These are phyloP conservation scores for Ostrea denselamellosa DNA, from an alignment of 1,140 invertebrate genomes.

Conservation along the genomic window DNA sequence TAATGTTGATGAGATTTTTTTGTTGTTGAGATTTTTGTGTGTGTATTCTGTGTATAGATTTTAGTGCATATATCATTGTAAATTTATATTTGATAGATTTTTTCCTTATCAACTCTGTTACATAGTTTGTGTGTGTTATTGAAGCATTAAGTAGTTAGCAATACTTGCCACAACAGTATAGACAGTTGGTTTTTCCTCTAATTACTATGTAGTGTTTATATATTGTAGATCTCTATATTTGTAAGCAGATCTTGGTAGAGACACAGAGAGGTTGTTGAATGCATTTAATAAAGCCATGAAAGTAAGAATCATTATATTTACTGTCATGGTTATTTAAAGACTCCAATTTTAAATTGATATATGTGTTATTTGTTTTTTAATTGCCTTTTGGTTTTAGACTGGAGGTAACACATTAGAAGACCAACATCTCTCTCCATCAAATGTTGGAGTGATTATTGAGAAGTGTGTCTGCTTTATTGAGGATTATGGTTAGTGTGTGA, in stretches of 20 bases:
- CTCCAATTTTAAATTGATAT: neutral
- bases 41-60: neutral
- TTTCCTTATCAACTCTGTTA: too few relatives aligned
- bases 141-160: too few relatives aligned
- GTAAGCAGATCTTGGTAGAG: conserved; percentile 83
- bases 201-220: neutral
- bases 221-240: conserved; percentile 83
- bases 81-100: too few relatives aligned
- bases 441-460: conserved; percentile 92
- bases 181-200: neutral
- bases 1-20: too few relatives aligned
- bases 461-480: conserved; percentile 94
- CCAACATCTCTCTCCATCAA: conserved; percentile 91
- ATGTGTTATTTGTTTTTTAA: neutral
- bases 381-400: conserved; percentile 73
- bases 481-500: conserved; percentile 84
- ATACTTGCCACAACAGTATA: too few relatives aligned
- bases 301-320: conserved; percentile 46
- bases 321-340: neutral
- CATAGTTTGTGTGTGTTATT: too few relatives aligned
- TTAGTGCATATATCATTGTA: too few relatives aligned
- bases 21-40: too few relatives aligned
- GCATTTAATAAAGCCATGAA: conserved; percentile 84
- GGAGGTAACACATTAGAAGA: conserved; percentile 88
- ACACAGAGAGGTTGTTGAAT: conserved; percentile 83